These are phyloP conservation scores for Masnerella sp. DNA, from an alignment of 2,888 invertebrate species.

Conservation along the genomic window DNA sequence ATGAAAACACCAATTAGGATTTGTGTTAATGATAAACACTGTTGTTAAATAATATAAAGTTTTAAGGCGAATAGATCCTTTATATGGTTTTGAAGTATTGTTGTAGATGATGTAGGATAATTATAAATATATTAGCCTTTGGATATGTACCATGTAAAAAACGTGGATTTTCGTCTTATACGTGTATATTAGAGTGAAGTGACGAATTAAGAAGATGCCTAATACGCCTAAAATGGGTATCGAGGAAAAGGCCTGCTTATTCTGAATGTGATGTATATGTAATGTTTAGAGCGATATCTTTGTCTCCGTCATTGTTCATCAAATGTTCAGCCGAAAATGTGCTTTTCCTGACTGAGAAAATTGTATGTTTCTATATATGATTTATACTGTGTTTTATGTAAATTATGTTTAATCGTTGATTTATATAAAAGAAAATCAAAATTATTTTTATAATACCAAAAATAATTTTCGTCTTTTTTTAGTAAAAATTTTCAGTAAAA, in stretches of 20 bases:
- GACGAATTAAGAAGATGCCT: slow-evolving; percentile 57
- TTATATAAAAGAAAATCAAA: too few relatives aligned
- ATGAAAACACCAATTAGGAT: slow-evolving; percentile 27
- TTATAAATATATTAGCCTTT: slow-evolving; percentile 7
- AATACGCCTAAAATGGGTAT: slow-evolving; percentile 33
- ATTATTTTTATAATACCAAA: too few relatives aligned
- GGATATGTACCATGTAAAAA: slow-evolving; percentile 15
- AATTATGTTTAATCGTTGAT: too few relatives aligned
- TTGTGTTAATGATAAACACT: slow-evolving; percentile 18
- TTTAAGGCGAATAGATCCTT: slow-evolving; percentile 8
- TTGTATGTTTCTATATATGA: too few relatives aligned
- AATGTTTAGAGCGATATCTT: slow-evolving; percentile 42
- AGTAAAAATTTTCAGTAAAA: too few relatives aligned
- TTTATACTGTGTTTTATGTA: too few relatives aligned
- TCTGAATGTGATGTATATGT: slow-evolving; percentile 69
- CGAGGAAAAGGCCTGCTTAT: too few relatives aligned
- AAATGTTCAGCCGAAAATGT: neutral
- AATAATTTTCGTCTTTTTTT: too few relatives aligned
- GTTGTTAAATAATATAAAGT: slow-evolving; percentile 27
- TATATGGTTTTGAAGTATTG: slow-evolving; percentile 24
- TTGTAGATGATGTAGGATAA: slow-evolving; percentile 10
- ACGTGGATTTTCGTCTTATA: slow-evolving; percentile 29
- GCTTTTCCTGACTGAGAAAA: too few relatives aligned
- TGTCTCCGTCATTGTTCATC: neutral
- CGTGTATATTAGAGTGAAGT: slow-evolving; percentile 42